Percentiles rank a stretch among this genome's conserved stretches.
Conservation (phyloP, 2,888 invertebrate genomes). For the Eristalis tenax region DNA sequence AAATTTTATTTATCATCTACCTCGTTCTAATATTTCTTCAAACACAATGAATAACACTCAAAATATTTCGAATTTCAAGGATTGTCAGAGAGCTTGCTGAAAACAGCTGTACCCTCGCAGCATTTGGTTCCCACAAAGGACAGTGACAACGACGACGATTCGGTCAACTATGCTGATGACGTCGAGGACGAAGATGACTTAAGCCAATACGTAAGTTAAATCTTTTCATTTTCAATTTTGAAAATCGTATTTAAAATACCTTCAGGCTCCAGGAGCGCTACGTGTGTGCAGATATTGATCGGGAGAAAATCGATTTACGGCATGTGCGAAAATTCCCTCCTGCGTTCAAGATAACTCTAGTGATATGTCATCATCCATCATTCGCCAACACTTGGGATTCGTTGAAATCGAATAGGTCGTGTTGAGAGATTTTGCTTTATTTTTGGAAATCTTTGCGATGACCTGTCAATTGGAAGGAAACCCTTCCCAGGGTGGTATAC, state of each 20-base stretch:
- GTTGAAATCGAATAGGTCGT: neutral
- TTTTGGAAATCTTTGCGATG: neutral
- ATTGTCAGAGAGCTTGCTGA: slow-evolving; percentile 52
- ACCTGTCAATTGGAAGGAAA: neutral
- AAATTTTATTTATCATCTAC: neutral
- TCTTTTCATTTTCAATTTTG: neutral
- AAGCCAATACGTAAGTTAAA: slow-evolving; percentile 42
- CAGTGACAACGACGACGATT: slow-evolving; percentile 12
- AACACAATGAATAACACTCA: neutral
- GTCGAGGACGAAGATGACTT: neutral
- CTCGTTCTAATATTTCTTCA: neutral
- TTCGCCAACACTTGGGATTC: neutral
- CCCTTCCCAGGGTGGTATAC: neutral
- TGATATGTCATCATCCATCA: neutral
- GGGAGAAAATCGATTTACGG: neutral
- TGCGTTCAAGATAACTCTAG: neutral
- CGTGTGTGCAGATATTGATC: neutral
- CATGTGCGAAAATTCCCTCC: neutral
- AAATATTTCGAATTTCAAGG: slow-evolving; percentile 33
- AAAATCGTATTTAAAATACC: neutral
- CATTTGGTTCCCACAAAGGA: slow-evolving; percentile 25
- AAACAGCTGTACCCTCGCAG: slow-evolving; percentile 55
- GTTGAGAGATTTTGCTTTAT: neutral
- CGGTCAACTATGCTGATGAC: neutral
- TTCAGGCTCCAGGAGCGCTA: neutral